Conservation (phyloP, 2,797 vertebrate species). For the Pseudomugil gertrudae region DNA sequence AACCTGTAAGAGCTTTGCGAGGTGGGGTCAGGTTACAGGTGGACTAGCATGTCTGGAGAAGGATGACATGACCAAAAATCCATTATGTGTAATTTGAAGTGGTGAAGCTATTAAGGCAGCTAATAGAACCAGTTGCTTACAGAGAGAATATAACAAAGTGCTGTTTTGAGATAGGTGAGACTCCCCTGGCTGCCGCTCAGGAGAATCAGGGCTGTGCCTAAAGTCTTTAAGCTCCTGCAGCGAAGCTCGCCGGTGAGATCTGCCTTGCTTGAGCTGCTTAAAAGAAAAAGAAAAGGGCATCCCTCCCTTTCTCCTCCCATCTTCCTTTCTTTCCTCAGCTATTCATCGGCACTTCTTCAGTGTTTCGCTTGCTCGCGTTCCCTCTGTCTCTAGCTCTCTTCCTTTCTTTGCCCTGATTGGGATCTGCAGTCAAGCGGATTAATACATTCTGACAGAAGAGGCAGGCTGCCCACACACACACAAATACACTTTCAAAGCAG, state of each 20-base stretch:
- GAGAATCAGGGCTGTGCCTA: slow-evolving; percentile 30
- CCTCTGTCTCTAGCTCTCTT: slow-evolving; percentile 61
- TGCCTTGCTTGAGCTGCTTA: slow-evolving; percentile 54
- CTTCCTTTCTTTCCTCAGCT: slow-evolving; percentile 36
- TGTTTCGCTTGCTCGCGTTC: slow-evolving; percentile 48
- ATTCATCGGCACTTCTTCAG: slow-evolving; percentile 54
- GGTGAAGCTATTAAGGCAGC: slow-evolving; percentile 2
- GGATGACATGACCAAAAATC: background rate
- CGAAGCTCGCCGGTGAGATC: slow-evolving; percentile 32
- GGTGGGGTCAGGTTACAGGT: background rate
- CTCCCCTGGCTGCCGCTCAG: slow-evolving; percentile 19
- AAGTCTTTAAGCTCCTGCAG: slow-evolving; percentile 45
- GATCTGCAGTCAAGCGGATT: slow-evolving; percentile 85
- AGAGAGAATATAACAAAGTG: slow-evolving; percentile 16
- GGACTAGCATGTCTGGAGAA: background rate
- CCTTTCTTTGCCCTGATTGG: slow-evolving; percentile 79
- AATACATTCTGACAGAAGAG: slow-evolving; percentile 83
- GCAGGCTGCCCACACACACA: slow-evolving; percentile 70
- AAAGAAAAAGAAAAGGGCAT: slow-evolving; percentile 54
- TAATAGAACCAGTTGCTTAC: slow-evolving; percentile 16
- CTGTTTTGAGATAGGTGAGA: slow-evolving; percentile 11
- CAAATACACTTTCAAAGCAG: slow-evolving; percentile 46
- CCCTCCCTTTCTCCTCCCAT: slow-evolving; percentile 38
- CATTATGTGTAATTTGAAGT: slow-evolving; percentile 3
- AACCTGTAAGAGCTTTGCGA: background rate